These are phyloP conservation scores for Heliocidaris tuberculata DNA, from an alignment of 35 echinoderm and acorn worm species.

Conservation along the genomic window DNA sequence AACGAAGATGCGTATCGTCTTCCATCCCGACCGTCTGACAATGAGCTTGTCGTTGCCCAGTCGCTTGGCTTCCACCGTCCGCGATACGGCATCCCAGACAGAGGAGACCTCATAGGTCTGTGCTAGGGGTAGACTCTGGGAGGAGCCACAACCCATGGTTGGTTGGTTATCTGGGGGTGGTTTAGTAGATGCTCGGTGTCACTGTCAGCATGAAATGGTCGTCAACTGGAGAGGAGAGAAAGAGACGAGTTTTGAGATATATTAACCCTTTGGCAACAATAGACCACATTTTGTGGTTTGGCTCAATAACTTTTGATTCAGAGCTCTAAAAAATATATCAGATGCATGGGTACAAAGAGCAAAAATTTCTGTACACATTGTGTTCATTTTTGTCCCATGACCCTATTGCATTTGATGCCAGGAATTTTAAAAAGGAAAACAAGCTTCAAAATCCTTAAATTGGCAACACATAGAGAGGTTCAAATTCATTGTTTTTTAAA, in stretches of 20 bases:
- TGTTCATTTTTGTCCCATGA: no score
- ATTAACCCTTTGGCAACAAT: no score
- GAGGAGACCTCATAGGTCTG: slow-evolving; percentile 45
- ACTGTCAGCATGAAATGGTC: neutral
- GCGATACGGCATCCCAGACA: slow-evolving; percentile 59
- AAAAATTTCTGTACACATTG: no score
- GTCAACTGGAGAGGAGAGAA: neutral
- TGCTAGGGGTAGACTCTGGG: slow-evolving; percentile 26
- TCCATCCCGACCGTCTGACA: slow-evolving; percentile 72
- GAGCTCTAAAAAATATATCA: no score
- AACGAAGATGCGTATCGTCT: slow-evolving; percentile 72
- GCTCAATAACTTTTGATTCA: no score
- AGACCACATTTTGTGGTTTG: no score
- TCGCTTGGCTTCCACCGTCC: slow-evolving; percentile 47
- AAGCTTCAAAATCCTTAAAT: no score
- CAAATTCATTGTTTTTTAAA: no score
- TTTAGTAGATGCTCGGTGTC: neutral
- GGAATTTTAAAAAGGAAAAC: no score
- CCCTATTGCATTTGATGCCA: no score
- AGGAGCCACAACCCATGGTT: slow-evolving; percentile 75
- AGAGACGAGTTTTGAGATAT: neutral
- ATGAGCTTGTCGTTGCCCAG: slow-evolving; percentile 42
- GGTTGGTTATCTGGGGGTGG: neutral
- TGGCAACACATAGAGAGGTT: no score
- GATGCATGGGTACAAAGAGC: no score